Evolutionary conservation across 30 jellyfish, hydroid and myxozoan species (phyloP), one percentile per base, ranked within the genome.

Genomic region (Nemopilema nomurai): DNA sequence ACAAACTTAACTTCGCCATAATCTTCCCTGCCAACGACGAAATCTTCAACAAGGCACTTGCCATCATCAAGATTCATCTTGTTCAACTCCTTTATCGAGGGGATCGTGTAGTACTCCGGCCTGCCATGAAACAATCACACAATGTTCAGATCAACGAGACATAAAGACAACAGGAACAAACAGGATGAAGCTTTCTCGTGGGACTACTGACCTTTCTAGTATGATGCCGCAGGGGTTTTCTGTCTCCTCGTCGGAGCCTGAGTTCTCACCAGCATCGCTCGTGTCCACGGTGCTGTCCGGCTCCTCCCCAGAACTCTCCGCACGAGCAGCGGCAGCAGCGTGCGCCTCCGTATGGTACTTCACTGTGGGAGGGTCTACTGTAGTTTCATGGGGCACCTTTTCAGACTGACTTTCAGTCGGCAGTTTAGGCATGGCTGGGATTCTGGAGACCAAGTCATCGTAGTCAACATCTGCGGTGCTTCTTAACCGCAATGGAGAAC

Each of bases 1-100:
- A 90, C 82, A 83, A 94, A 94, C 90, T 74, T 90, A 76, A 90
- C 99, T 80, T 89, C 96, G 8, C 99, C 99, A 69, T 94, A 94
- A 16, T 87, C 97, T 62, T 88, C 94, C 86, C 99, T 89, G 26
- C 99, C 99, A 68, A 94, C 99, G 49, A 80, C 69, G 77, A 94
- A 94, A 69, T 90, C 87, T 28, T 82, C 74, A 19, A 86, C 97
- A 51, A 85, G 29, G 87, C 99, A 94, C 4, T 84, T 67, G 17
- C 86, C 96, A 13, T 72, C 93, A 41, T 82, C 96, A 8, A 29
- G 63, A 33, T 73, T 84, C 64, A 51, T 41, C 31, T 74, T 82
- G 72, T 94, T 86, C 92, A 94, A 83, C 8, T 85, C 96, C 7
- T 79, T 88, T 0, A 85, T 65, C 0, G 96, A 19, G 16, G 99